Evolutionary conservation across 2,113 vertebrate genomes (phyloP), one percentile per base, ranked within the genome.

Genomic region (Sitta europaea): DNA sequence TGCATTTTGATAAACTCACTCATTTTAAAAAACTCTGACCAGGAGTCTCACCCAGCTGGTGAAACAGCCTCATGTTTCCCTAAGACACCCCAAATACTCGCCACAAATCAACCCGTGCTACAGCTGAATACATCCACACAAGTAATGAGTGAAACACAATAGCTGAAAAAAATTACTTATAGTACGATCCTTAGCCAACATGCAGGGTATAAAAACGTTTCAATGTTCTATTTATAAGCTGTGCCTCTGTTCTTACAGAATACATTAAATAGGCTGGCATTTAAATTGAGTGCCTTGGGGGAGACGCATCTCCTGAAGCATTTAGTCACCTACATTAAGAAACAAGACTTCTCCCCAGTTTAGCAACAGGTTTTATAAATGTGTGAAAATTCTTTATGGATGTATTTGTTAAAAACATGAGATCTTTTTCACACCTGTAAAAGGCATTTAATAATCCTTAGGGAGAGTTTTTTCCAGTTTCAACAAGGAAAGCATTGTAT

Each of bases 391-490:
- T 95, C 51, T 88, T 94, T 81, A 80, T 67, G 40, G 81, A 75
- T 95, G 40, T 88, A 96, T 96, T 96, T 97, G 84, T 93, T 92
- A 92, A 65, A 58, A 94, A 88, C 43, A 73, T 1, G 19, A 96
- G 84, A 86, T 88, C 16, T 89, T 72, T 86, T 87, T 95, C 95
- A 93, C 82, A 88, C 43, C 81, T 76, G 47, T 87, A 63, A 91
- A 75, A 96, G 63, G 53, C 57, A 85, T 96, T 96, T 90, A 93
- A 88, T 59, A 94, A 71, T 92, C 79, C 67, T 45, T 15, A 53
- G 45, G 73, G 55, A 96, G 8, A 95, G 6, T 63, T 79, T 89
- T 88, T 83, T n/a, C 47, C 47, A 63, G 11, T 93, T 75, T 94
- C 55, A 92, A 55, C 42, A 90, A 88, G 47, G 21, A 77, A 91